Conservation (phyloP, 2,797 vertebrate genomes). For the Smutsia gigantea region DNA sequence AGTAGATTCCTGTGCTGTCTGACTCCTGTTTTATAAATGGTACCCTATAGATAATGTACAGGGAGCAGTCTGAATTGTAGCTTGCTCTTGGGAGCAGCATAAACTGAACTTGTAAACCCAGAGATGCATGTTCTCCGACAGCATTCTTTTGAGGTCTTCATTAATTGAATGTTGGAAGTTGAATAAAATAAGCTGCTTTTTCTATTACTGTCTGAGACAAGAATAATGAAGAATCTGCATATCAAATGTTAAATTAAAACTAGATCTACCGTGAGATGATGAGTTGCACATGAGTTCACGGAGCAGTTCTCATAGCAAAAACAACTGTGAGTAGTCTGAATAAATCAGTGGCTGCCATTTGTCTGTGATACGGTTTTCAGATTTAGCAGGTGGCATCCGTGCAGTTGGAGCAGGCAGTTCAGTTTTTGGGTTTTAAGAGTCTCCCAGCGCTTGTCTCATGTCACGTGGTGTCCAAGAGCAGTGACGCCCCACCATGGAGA, state of each 20-base stretch:
- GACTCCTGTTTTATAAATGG: neutral
- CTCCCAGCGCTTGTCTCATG: neutral
- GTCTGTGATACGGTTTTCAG: neutral
- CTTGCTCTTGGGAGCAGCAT: neutral
- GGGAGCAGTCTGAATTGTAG: neutral
- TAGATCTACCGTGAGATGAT: neutral
- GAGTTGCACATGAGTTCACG: neutral
- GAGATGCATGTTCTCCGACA: neutral
- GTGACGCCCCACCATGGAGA: neutral
- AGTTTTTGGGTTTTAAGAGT: neutral
- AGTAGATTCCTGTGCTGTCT: neutral
- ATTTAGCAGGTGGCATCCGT: neutral
- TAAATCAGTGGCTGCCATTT: neutral
- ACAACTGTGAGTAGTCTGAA: neutral
- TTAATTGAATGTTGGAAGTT: neutral
- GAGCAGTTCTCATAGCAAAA: neutral
- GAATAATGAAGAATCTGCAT: neutral
- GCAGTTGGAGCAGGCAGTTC: neutral
- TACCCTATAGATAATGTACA: accelerated
- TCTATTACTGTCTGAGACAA: neutral
- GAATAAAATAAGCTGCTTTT: neutral
- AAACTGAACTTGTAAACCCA: neutral
- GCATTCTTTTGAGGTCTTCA: neutral
- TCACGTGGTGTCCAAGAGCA: neutral
- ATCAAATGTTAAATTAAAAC: neutral